phyloP scores from a whole-genome alignment of 2,797 vertebrate genomes.

The Anas capensis region DNA sequence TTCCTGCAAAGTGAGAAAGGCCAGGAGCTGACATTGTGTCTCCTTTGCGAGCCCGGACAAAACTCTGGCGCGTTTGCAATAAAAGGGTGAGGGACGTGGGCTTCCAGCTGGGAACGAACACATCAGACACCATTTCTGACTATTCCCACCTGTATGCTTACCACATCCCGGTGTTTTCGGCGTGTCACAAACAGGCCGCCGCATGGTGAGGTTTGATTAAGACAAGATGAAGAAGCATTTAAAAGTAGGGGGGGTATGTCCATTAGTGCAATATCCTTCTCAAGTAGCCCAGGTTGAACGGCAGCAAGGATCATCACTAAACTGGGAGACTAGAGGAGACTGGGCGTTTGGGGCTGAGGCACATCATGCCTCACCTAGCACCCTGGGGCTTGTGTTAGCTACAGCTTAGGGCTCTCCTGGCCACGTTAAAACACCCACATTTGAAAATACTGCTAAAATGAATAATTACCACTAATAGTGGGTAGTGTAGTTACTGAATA shows the following conservation, averaged over 20 bases:
- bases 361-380: background rate
- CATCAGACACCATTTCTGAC: background rate
- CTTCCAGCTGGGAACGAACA: background rate
- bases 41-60: no score
- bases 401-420: background rate
- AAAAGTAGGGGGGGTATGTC: background rate
- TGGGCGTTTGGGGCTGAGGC: fast-evolving
- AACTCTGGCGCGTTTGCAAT: background rate
- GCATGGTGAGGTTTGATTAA: background rate
- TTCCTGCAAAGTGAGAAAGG: background rate
- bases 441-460: background rate
- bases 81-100: background rate
- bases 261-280: background rate
- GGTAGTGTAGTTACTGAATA: background rate
- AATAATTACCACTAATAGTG: background rate
- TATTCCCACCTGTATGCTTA: background rate
- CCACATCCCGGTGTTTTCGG: background rate
- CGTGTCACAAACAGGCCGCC: background rate
- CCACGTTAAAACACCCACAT: background rate
- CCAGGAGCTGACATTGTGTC: background rate
- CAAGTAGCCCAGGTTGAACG: background rate
- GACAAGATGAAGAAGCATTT: background rate
- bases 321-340: background rate
- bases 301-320: background rate
- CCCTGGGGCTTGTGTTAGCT: background rate